Conservation (phyloP, 2,113 vertebrate species). For the Xerus inauris region DNA sequence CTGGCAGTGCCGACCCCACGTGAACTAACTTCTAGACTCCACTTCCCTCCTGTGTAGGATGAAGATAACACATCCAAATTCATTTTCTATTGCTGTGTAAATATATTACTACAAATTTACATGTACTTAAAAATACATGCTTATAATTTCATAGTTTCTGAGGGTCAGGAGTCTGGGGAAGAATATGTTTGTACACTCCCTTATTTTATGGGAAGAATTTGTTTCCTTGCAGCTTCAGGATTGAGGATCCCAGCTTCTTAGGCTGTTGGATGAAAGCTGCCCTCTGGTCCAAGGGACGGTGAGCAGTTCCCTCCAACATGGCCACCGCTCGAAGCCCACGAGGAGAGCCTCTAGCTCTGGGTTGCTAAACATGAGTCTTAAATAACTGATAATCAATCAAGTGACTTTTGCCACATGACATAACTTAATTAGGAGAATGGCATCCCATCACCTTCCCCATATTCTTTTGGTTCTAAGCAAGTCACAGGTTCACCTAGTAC, state of each 20-base stretch:
- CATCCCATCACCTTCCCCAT: neutral
- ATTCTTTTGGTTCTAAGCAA: neutral
- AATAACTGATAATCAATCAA: neutral
- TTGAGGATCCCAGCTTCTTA: neutral
- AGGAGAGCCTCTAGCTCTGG: neutral
- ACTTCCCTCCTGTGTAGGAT: accelerated
- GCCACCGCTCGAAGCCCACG: neutral
- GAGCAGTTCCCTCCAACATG: neutral
- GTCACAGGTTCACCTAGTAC: neutral
- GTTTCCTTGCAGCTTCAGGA: neutral
- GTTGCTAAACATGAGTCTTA: neutral
- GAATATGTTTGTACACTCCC: neutral
- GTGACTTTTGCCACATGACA: neutral
- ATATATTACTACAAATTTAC: neutral
- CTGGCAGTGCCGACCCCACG: neutral
- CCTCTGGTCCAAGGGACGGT: neutral
- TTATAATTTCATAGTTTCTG: neutral
- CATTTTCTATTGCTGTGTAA: neutral
- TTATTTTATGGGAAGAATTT: neutral
- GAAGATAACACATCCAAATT: neutral
- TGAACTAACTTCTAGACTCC: neutral
- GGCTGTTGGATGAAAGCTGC: neutral
- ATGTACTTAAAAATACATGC: neutral
- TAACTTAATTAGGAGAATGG: neutral
- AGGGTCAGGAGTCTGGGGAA: neutral